Evolutionary conservation across 2,797 vertebrate species (phyloP).

Genomic region (Eremophila alpestris): DNA sequence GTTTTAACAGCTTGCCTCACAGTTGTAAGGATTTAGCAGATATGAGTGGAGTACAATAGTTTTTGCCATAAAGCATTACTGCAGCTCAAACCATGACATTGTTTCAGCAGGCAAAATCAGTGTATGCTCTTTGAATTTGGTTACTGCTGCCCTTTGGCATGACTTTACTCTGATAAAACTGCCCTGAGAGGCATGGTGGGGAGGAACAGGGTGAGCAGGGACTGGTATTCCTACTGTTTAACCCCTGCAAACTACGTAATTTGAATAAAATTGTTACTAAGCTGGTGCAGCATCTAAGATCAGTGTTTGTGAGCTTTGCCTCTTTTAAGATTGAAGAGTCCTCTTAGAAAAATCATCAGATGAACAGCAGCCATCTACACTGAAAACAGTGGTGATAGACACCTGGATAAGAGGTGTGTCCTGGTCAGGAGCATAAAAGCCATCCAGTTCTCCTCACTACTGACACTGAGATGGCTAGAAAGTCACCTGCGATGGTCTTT

Average conservation of each 20-base stretch:
- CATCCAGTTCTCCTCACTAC: background rate
- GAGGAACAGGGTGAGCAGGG: rapidly evolving
- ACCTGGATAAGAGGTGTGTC: background rate
- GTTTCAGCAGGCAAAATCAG: background rate
- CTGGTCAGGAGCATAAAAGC: background rate
- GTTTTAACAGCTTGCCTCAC: background rate
- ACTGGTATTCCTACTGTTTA: background rate
- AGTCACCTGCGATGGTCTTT: background rate
- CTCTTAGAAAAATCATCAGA: background rate
- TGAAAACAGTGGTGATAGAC: background rate
- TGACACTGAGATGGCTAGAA: background rate
- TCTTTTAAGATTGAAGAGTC: background rate
- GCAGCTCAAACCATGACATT: background rate
- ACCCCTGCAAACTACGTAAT: background rate
- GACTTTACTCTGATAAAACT: background rate
- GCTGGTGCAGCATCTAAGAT: background rate
- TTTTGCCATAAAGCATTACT: background rate
- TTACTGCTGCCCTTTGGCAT: background rate
- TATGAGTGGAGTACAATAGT: background rate
- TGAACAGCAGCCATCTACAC: background rate
- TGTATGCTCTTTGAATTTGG: background rate
- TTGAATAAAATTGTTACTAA: background rate
- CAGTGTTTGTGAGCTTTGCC: background rate
- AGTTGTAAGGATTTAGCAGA: background rate
- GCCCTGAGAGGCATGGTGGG: rapidly evolving